Base-by-base conservation (phyloP, 2,888 invertebrate genomes). In the Melieria crassipennis region DNA sequence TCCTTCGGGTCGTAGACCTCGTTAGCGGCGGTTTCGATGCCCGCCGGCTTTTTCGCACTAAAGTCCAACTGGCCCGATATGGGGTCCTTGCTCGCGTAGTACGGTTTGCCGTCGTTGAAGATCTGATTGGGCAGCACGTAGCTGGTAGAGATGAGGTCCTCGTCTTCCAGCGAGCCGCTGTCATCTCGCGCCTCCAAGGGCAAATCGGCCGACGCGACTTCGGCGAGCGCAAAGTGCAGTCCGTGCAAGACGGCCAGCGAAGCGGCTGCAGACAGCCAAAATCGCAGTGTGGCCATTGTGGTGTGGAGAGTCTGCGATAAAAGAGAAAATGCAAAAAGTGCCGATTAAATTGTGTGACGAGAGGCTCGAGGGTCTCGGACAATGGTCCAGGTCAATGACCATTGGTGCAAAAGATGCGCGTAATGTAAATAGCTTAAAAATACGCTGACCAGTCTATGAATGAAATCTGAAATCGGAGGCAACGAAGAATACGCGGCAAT, bases 21-120 rank as follows among this genome's bases (percentile, higher is more conserved):
- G 65, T 86, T 86, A 4, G 74, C 73, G 30, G 84, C 83, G 2
- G 86, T 80, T 75, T 86, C 86, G 57, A 85, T 85, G 4, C 86
- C 83, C 0, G 88, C 86, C 1, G 88, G 84, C 47, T 88, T 88
- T 79, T 88, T 89, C 55, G 88, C 87, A 72, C 88, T 89, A 73
- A 92, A 92, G 80, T 92, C 91, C 52, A 91, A 87, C 76, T 89
- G 88, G 0, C 92, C 92, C 0, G 92, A 92, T 45, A 91, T 82
- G 0, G 92, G 92, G 84, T 92, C 91, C 78, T 91, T 91, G 75
- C 91, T 91, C 6, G 91, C 87, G 71, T 92, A 91, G 80, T 92
- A 92, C 0, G 92, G 92, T 79, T 91, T 91, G 13, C 92, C 92
- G 73, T 90, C 90, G 80, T 92, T 92, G 81, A 92, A 91, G 57